Conservation (phyloP, 2,797 vertebrate species). For the Oreochromis grahami region DNA sequence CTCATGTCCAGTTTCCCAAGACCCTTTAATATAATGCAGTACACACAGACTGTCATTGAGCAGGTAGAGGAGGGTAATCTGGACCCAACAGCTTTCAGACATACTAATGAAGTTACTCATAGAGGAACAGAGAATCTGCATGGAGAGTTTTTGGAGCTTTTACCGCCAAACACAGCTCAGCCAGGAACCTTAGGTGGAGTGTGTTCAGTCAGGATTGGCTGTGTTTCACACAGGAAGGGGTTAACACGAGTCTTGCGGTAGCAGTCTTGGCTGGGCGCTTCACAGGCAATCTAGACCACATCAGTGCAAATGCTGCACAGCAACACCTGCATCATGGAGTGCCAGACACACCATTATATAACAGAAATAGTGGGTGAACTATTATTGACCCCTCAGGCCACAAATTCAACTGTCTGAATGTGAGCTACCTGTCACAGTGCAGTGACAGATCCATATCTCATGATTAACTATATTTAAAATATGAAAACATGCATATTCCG, state of each 20-base stretch:
- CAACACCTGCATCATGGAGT: constrained; percentile 16
- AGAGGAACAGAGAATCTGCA: not conserved
- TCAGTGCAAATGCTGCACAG: constrained; percentile 20
- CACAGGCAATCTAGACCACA: constrained; percentile 32
- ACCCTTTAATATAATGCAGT: not conserved
- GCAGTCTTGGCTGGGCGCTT: constrained; percentile 7
- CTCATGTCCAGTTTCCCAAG: not conserved
- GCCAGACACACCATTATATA: constrained; percentile 11
- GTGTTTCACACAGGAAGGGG: constrained; percentile 12
- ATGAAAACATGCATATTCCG: not conserved
- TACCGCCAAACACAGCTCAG: not conserved
- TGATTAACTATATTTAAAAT: not conserved
- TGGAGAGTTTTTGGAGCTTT: not conserved
- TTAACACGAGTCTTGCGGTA: constrained; percentile 6
- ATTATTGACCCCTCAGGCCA: not conserved
- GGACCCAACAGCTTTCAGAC: not conserved
- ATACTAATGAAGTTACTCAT: not conserved
- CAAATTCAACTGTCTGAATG: constrained; percentile 2
- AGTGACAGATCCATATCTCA: not conserved
- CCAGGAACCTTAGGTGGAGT: not conserved
- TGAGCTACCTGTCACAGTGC: not conserved
- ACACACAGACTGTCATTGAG: not conserved
- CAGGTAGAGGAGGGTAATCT: not conserved
- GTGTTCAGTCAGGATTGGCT: not conserved
- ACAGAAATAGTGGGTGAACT: not conserved